phyloP scores from a whole-genome alignment of 2,888 invertebrate species.

The Brachynemurus nebulosus region DNA sequence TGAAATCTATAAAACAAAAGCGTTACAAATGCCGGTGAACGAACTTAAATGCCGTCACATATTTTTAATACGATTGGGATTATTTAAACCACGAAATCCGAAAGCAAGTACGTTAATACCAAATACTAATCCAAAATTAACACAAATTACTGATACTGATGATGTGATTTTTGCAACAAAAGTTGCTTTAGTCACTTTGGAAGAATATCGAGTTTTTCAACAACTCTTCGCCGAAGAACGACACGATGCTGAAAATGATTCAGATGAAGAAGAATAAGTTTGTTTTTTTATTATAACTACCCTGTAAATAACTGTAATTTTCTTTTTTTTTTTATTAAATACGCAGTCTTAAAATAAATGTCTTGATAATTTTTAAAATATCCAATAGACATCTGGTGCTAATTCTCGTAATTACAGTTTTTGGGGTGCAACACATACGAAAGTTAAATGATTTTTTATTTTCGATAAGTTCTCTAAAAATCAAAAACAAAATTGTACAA shows the following conservation, averaged over 20 bases:
- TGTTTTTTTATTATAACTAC: no score
- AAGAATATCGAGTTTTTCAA: constrained; percentile 8
- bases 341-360: no score
- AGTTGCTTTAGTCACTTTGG: constrained; percentile 1
- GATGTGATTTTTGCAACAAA: neutral
- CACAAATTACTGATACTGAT: constrained; percentile 4
- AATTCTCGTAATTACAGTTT: no score
- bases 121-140: constrained; percentile 5
- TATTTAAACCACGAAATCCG: constrained; percentile 6
- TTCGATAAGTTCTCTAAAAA: no score
- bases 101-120: constrained; percentile 1
- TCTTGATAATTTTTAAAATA: no score
- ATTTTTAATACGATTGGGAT: constrained; percentile 3
- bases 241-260: neutral
- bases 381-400: no score
- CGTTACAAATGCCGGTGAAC: constrained; percentile 2
- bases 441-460: no score
- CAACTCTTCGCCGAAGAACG: constrained; percentile 1
- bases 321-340: no score
- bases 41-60: constrained; percentile 7
- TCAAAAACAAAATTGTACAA: no score
- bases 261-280: neutral
- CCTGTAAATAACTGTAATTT: no score
- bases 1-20: constrained; percentile 9
- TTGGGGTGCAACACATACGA: no score